Percentiles rank a stretch among this genome's conserved stretches.
phyloP scores from a whole-genome alignment of 1,140 invertebrate species.

The Drosophila willistoni region DNA sequence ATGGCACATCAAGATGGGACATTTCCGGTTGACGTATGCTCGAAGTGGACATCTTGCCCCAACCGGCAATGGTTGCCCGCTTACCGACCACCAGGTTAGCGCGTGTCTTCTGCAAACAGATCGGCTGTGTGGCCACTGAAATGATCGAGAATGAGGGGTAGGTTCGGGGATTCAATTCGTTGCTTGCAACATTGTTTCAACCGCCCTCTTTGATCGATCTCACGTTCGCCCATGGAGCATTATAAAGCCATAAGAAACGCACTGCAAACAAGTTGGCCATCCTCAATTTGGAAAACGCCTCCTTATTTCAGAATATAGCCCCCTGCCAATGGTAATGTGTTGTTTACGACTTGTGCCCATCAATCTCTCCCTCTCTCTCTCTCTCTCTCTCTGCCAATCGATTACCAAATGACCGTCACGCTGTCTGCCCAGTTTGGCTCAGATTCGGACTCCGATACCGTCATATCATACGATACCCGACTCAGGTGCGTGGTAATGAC shows the following conservation, averaged over 20 bases:
- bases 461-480: not conserved
- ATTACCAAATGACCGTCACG: not conserved
- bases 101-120: conserved; percentile 84
- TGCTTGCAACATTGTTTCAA: conserved; percentile 55
- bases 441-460: conserved; percentile 2
- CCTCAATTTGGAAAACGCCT: conserved; percentile 46
- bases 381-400: not conserved
- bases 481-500: conserved; percentile 29
- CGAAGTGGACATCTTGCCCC: conserved; percentile 81
- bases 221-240: conserved; percentile 52
- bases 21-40: conserved; percentile 78
- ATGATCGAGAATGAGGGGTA: conserved; percentile 11
- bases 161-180: conserved; percentile 22
- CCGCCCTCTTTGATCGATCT: conserved; percentile 36
- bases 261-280: conserved; percentile 54
- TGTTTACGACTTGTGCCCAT: conserved; percentile 48
- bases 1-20: conserved; percentile 76
- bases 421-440: not conserved
- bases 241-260: conserved; percentile 70
- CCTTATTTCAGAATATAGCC: conserved; percentile 4
- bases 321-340: conserved; percentile 43
- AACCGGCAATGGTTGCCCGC: conserved; percentile 82
- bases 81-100: conserved; percentile 84
- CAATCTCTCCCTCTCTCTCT: conserved; percentile 12
- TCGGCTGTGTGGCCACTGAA: conserved; percentile 84